These are phyloP conservation scores for Pelvicachromis taeniatus DNA, from an alignment of 2,113 vertebrate genomes.

Conservation along the genomic window DNA sequence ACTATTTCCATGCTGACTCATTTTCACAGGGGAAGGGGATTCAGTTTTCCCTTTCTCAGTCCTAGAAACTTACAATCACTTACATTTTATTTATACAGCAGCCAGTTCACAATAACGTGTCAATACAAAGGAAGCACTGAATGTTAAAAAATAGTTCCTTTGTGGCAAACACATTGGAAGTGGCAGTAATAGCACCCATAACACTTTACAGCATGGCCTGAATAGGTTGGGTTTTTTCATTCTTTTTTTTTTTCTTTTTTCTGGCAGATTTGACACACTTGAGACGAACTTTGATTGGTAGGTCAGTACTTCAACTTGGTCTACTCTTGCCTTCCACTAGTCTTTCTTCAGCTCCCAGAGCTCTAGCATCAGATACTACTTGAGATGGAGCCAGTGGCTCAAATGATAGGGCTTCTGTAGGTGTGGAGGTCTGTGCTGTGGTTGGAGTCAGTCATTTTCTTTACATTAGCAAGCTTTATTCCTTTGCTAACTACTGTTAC, in stretches of 20 bases:
- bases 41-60: too few species aligned
- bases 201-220: not conserved
- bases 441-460: not conserved
- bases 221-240: not conserved
- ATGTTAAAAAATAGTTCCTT: too few species aligned
- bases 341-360: not conserved
- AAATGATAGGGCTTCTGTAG: not conserved
- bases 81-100: too few species aligned
- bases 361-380: not conserved
- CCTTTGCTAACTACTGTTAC: not conserved
- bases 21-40: too few species aligned
- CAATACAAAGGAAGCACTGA: too few species aligned
- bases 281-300: not conserved
- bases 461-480: not conserved
- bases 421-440: not conserved
- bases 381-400: not conserved
- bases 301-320: not conserved
- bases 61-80: too few species aligned
- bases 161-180: too few species aligned
- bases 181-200: not conserved
- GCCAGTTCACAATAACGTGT: too few species aligned
- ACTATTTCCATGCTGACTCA: too few species aligned
- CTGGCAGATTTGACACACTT: not conserved
- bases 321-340: not conserved
- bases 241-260: not conserved